These are phyloP conservation scores for Antigone vipio DNA, from an alignment of 2,113 vertebrate species.

Conservation along the genomic window DNA sequence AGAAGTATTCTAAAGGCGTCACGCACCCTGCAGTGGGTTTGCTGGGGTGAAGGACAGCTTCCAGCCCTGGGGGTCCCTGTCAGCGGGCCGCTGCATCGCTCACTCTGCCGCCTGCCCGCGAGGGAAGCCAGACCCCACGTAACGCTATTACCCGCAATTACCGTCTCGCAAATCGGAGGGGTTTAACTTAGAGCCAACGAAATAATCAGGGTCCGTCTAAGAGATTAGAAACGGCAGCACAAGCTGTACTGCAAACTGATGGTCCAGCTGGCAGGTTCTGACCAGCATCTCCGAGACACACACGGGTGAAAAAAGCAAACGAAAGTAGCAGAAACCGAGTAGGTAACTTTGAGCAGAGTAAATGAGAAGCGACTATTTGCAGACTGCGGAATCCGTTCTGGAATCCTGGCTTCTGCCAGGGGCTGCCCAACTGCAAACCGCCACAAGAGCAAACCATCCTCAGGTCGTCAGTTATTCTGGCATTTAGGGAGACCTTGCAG, in stretches of 20 bases:
- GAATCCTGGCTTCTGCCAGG: background rate
- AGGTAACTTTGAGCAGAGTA: background rate
- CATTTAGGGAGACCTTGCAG: fast-evolving
- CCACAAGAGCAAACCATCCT: background rate
- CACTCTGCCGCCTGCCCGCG: background rate
- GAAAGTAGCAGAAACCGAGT: fast-evolving
- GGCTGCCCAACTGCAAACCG: fast-evolving
- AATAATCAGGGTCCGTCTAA: background rate
- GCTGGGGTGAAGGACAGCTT: background rate
- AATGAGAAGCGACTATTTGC: background rate
- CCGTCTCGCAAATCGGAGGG: background rate
- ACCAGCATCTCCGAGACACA: background rate
- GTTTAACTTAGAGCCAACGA: background rate
- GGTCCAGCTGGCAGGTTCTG: background rate
- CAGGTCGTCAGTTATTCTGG: background rate
- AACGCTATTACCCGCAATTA: background rate
- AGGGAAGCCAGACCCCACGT: background rate
- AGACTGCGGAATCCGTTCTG: background rate
- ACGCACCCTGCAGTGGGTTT: no score
- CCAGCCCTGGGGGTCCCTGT: background rate
- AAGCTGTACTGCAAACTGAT: background rate
- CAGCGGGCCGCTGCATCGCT: background rate
- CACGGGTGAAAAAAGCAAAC: background rate
- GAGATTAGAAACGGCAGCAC: background rate
- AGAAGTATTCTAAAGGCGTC: no score